phyloP scores from a whole-genome alignment of 23 tunicate genomes.

The Styela clava region DNA sequence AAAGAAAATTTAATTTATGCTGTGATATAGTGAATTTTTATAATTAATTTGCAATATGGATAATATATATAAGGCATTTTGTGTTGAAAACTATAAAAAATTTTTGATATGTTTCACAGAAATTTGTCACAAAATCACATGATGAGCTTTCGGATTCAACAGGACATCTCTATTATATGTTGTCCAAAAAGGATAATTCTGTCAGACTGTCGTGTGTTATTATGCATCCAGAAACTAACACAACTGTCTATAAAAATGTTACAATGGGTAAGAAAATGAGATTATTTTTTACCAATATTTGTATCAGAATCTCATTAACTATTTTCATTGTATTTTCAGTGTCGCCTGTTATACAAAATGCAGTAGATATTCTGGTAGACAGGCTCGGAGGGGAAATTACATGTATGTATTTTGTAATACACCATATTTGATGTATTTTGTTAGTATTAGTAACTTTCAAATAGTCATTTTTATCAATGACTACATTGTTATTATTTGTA shows the following conservation, averaged over 20 bases:
- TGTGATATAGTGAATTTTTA: no score
- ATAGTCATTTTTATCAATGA: no score
- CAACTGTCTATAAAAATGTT: conserved; percentile 44
- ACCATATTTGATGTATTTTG: no score
- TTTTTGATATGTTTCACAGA: no score
- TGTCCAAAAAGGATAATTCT: conserved; percentile 30
- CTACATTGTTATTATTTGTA: no score
- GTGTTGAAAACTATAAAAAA: no score
- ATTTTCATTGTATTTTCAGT: conserved; percentile 43
- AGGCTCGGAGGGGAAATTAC: conserved; percentile 56
- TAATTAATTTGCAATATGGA: no score
- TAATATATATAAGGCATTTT: no score
- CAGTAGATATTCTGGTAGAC: conserved; percentile 41
- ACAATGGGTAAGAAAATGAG: conserved; percentile 43
- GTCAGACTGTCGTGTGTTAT: conserved; percentile 51
- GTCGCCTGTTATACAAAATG: conserved; percentile 48
- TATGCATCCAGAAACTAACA: conserved; percentile 50
- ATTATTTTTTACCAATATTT: no score
- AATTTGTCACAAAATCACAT: conserved; percentile 17
- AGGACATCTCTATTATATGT: conserved; percentile 45
- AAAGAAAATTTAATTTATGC: no score
- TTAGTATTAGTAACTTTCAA: no score
- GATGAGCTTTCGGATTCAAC: conserved; percentile 38
- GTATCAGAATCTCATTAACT: background rate
- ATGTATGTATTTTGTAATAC: conserved; percentile 61